These are phyloP conservation scores for Hetaerina americana DNA, from an alignment of 1,140 invertebrate genomes.

Conservation along the genomic window DNA sequence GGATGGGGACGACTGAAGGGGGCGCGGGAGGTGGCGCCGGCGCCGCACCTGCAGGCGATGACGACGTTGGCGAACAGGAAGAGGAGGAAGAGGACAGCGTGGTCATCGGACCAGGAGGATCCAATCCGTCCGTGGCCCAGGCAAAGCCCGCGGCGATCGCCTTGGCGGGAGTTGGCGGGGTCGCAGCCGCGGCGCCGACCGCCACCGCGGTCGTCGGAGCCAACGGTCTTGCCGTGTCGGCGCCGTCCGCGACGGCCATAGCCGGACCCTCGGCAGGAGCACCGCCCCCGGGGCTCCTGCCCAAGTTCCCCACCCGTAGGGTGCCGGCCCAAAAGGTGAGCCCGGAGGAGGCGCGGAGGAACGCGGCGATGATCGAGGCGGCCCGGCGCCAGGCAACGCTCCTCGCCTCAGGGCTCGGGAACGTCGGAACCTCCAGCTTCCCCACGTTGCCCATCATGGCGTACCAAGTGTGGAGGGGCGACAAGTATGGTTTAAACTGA, in stretches of 20 bases:
- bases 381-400: background rate
- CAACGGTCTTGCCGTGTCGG: slow-evolving; percentile 31
- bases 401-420: background rate
- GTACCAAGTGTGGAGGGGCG: no score
- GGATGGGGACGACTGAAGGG: slow-evolving; percentile 4
- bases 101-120: slow-evolving; percentile 13
- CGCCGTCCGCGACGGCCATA: slow-evolving; percentile 32
- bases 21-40: slow-evolving; percentile 1
- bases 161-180: slow-evolving; percentile 31
- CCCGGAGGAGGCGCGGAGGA: background rate
- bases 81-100: slow-evolving; percentile 13
- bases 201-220: slow-evolving; percentile 30
- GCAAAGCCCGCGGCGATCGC: slow-evolving; percentile 32
- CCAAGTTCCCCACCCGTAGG: background rate
- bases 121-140: slow-evolving; percentile 28
- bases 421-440: background rate
- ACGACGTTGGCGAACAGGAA: slow-evolving; percentile 11
- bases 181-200: slow-evolving; percentile 29
- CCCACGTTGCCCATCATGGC: no score
- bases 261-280: slow-evolving; percentile 22
- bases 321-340: background rate
- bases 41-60: slow-evolving; percentile 6
- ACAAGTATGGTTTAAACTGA: no score
- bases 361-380: background rate
- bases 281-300: background rate